A percentile compares a stretch with the other conserved stretches of the same genome.
These are phyloP conservation scores for Zaprionus gabonicus DNA, from an alignment of 1,140 invertebrate species.

Conservation along the genomic window DNA sequence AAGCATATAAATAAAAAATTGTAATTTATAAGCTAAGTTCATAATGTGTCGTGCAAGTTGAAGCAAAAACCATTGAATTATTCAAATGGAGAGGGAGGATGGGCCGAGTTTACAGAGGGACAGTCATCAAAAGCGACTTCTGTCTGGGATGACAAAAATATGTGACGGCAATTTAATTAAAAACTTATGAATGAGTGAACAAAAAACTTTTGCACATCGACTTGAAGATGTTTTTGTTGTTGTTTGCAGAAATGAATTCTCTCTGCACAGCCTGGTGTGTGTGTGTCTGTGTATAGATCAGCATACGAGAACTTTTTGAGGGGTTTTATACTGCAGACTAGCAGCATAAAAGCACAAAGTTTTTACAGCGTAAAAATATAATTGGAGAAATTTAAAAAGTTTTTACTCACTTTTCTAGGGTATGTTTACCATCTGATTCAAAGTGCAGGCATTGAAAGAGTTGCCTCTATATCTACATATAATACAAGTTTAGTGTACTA, in stretches of 20 bases:
- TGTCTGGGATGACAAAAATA: constrained; percentile 58
- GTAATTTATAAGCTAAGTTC: too few relatives aligned
- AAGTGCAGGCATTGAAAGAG: background rate
- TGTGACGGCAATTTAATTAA: constrained; percentile 82
- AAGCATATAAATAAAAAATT: too few relatives aligned
- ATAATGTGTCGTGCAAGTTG: too few relatives aligned
- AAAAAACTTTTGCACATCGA: constrained; percentile 77
- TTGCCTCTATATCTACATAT: background rate
- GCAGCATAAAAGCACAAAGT: constrained; percentile 50
- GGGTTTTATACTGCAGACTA: constrained; percentile 26
- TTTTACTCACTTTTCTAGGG: constrained; percentile 46
- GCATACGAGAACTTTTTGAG: constrained; percentile 55
- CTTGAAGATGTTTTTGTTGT: constrained; percentile 80
- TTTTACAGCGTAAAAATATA: constrained; percentile 82
- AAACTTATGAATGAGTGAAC: constrained; percentile 82
- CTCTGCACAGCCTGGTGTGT: constrained; percentile 42
- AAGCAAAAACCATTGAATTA: background rate
- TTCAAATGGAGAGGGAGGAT: background rate
- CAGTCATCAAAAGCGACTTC: constrained; percentile 61
- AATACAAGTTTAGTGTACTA: background rate
- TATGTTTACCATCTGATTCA: background rate
- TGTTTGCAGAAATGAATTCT: constrained; percentile 74
- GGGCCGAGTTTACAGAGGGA: background rate
- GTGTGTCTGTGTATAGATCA: constrained; percentile 47
- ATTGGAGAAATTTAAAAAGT: constrained; percentile 76